Conservation (phyloP, 2,888 invertebrate genomes). For the Euspilapteryx auroguttella region DNA sequence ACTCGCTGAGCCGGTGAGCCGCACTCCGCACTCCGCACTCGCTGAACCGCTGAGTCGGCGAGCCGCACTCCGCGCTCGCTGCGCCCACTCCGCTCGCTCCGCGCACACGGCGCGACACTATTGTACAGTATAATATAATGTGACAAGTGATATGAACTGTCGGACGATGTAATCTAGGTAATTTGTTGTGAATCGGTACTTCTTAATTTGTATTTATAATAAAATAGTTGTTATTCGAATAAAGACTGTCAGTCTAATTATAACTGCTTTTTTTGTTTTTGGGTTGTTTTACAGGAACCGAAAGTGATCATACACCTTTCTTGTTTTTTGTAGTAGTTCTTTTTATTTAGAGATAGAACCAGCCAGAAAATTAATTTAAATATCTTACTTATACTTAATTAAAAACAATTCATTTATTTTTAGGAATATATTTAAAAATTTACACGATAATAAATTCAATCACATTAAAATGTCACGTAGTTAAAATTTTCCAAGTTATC, state of each 20-base stretch:
- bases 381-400: too few relatives aligned
- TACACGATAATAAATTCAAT: too few relatives aligned
- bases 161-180: constrained; percentile 49
- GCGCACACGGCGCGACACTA: constrained; percentile 10
- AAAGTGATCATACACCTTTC: too few relatives aligned
- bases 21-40: constrained; percentile 17
- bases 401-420: too few relatives aligned
- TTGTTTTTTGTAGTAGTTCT: too few relatives aligned
- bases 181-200: constrained; percentile 59
- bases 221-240: constrained; percentile 36
- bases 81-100: constrained; percentile 11
- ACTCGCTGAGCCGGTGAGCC: constrained; percentile 74
- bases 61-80: constrained; percentile 12
- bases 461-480: too few relatives aligned
- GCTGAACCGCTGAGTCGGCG: constrained; percentile 10
- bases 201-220: constrained; percentile 61
- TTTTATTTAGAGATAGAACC: too few relatives aligned
- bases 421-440: too few relatives aligned
- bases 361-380: too few relatives aligned
- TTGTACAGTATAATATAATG: constrained; percentile 40
- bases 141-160: constrained; percentile 53
- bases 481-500: too few relatives aligned
- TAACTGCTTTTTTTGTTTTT: constrained; percentile 15
- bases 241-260: constrained; percentile 49
- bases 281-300: too few relatives aligned